Conservation (phyloP, 2,888 invertebrate genomes). For the Dicranocentrus wangi region DNA sequence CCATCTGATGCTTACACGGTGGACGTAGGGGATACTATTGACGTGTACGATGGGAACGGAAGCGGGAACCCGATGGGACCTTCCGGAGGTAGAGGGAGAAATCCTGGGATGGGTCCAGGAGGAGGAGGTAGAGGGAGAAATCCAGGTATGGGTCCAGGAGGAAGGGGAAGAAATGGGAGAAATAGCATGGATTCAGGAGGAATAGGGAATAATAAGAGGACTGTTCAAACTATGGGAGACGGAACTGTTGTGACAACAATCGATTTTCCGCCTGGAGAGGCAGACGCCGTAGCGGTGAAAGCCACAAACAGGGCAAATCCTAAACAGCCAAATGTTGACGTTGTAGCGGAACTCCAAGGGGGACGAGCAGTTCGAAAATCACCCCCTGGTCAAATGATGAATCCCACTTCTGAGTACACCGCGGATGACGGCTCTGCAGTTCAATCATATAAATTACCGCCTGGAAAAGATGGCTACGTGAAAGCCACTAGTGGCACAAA, state of each 20-base stretch:
- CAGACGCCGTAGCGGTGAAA: conserved; percentile 7
- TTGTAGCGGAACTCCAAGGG: conserved; percentile 18
- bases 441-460: conserved; percentile 18
- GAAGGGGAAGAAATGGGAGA: background rate
- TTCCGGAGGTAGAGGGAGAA: background rate
- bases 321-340: conserved; percentile 20
- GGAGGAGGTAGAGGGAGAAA: background rate
- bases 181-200: background rate
- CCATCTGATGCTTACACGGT: background rate
- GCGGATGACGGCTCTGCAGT: background rate
- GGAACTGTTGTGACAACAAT: conserved; percentile 39
- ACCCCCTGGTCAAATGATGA: conserved; percentile 17
- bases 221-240: background rate
- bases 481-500: conserved; percentile 10
- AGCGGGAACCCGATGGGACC: no score
- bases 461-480: conserved; percentile 21
- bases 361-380: background rate
- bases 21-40: background rate
- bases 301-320: conserved; percentile 2
- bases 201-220: background rate
- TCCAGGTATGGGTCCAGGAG: background rate
- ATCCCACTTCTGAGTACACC: background rate
- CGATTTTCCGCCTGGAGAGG: conserved; percentile 39
- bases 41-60: background rate
- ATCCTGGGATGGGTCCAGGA: background rate